Percentiles rank a stretch among this genome's conserved stretches.
Conservation (phyloP, 2,888 invertebrate genomes). For the Galeruca laticollis region DNA sequence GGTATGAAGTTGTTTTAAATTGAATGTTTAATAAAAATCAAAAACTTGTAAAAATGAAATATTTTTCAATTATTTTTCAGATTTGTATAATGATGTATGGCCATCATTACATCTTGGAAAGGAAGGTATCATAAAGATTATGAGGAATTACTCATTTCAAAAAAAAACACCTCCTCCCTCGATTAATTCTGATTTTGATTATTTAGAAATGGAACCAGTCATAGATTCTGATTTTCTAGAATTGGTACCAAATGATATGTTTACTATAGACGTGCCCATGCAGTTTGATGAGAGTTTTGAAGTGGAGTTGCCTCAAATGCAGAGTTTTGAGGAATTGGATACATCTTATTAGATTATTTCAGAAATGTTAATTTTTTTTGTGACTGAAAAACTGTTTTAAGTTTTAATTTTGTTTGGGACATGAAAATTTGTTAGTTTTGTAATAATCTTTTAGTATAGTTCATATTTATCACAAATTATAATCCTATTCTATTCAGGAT, state of each 20-base stretch:
- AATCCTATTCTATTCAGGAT: too few relatives aligned
- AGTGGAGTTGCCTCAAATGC: slow-evolving; percentile 36
- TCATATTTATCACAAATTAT: too few relatives aligned
- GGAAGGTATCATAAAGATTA: slow-evolving; percentile 27
- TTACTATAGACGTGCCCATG: slow-evolving; percentile 13
- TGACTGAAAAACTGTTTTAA: slow-evolving; percentile 26
- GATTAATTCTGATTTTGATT: slow-evolving; percentile 13
- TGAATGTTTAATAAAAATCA: too few relatives aligned
- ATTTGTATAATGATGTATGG: slow-evolving; percentile 41
- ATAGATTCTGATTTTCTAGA: slow-evolving; percentile 20
- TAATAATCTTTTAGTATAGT: too few relatives aligned
- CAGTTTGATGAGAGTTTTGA: slow-evolving; percentile 28
- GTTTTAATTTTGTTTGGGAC: slow-evolving; percentile 5
- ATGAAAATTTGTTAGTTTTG: neutral
- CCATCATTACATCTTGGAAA: slow-evolving; percentile 24
- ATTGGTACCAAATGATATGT: slow-evolving; percentile 16
- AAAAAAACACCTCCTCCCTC: slow-evolving; percentile 43
- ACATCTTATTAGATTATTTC: slow-evolving; percentile 22
- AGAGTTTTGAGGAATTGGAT: slow-evolving; percentile 39
- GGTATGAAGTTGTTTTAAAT: too few relatives aligned
- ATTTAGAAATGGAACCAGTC: slow-evolving; percentile 1
- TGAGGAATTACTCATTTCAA: slow-evolving; percentile 33
- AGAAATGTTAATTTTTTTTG: slow-evolving; percentile 17
- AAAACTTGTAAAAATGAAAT: too few relatives aligned
- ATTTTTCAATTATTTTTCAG: slow-evolving; percentile 22